A percentile compares a stretch with the other conserved stretches of the same genome.
Evolutionary conservation across 1,140 invertebrate genomes (phyloP).

Genomic region (Eupeodes corollae): DNA sequence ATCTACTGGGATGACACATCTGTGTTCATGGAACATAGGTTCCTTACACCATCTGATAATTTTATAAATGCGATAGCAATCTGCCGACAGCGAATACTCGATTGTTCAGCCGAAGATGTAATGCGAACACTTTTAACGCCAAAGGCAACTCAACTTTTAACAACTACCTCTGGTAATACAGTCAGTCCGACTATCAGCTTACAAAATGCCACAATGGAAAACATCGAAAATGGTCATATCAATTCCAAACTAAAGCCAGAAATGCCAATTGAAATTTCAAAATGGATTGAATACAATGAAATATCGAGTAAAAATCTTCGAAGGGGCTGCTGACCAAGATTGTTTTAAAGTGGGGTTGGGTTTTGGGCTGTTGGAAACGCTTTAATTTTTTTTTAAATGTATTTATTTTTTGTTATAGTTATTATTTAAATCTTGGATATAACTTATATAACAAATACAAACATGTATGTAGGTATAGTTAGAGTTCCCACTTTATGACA

Average conservation of each 20-base stretch:
- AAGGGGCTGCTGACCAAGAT: slow-evolving; percentile 32
- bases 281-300: slow-evolving; percentile 58
- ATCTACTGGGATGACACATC: slow-evolving; percentile 76
- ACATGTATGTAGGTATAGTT: too few relatives aligned
- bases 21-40: slow-evolving; percentile 77
- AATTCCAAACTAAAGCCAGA: slow-evolving; percentile 42
- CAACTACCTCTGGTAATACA: slow-evolving; percentile 10
- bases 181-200: slow-evolving; percentile 15
- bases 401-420: too few relatives aligned
- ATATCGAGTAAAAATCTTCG: slow-evolving; percentile 51
- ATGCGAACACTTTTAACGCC: slow-evolving; percentile 23
- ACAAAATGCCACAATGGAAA: slow-evolving; percentile 14
- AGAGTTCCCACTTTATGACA: too few relatives aligned
- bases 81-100: slow-evolving; percentile 60
- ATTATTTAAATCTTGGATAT: too few relatives aligned
- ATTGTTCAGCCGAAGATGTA: slow-evolving; percentile 48
- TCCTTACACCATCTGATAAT: slow-evolving; percentile 61
- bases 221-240: slow-evolving; percentile 30
- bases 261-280: slow-evolving; percentile 45
- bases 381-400: too few relatives aligned
- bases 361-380: too few relatives aligned
- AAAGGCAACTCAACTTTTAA: slow-evolving; percentile 16
- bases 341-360: not conserved
- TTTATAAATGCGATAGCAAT: slow-evolving; percentile 73
- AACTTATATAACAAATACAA: too few relatives aligned